Conservation (phyloP, 2,797 vertebrate genomes). For the Ataeniobius toweri region DNA sequence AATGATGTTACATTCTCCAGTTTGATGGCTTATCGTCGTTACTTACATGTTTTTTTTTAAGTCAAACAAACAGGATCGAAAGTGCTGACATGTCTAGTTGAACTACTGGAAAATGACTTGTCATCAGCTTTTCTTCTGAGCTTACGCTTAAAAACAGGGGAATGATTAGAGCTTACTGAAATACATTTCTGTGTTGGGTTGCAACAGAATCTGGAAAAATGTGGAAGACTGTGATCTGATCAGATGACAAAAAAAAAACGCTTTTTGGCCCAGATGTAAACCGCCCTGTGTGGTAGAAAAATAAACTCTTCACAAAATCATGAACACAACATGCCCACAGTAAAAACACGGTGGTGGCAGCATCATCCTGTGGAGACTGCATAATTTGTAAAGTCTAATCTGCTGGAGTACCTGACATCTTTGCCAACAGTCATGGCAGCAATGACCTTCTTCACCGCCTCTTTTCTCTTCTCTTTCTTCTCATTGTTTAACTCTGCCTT, state of each 20-base stretch:
- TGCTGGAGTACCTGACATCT: conserved; percentile 90
- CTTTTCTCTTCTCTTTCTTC: conserved; percentile 99
- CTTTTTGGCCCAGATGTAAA: background rate
- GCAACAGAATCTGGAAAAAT: background rate
- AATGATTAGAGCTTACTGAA: background rate
- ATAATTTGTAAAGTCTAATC: background rate
- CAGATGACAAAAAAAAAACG: too few species aligned
- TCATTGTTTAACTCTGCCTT: conserved; percentile 99
- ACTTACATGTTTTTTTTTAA: background rate
- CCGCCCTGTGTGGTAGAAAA: background rate
- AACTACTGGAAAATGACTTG: background rate
- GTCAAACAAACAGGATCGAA: background rate
- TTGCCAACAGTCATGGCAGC: conserved; percentile 99
- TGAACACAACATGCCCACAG: background rate
- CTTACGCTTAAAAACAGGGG: background rate
- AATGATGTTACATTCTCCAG: conserved; percentile 1
- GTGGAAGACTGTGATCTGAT: background rate
- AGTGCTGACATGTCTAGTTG: background rate
- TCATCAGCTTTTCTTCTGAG: background rate
- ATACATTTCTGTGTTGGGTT: background rate
- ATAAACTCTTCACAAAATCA: background rate
- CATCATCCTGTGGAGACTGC: background rate
- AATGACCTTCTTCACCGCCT: conserved; percentile 98
- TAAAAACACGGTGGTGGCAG: background rate
- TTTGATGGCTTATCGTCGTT: background rate